Conservation (phyloP, 2,888 invertebrate species). For the Pherbina coryleti region DNA sequence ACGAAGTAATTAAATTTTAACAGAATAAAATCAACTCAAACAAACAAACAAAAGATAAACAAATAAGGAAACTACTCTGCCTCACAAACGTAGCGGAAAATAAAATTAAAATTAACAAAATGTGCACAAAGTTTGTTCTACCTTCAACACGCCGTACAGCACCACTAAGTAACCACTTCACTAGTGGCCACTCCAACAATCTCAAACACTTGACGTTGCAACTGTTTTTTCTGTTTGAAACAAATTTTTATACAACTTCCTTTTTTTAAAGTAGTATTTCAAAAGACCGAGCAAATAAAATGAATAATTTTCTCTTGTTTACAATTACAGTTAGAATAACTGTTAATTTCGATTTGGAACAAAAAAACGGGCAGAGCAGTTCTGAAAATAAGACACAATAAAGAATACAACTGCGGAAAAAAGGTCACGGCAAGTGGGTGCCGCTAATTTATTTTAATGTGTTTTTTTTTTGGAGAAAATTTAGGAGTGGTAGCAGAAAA, state of each 20-base stretch:
- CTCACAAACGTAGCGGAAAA: too few relatives aligned
- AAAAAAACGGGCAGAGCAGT: neutral
- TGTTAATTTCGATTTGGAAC: neutral
- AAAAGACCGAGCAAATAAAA: neutral
- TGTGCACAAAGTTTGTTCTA: too few relatives aligned
- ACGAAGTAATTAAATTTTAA: neutral
- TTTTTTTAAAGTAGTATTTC: too few relatives aligned
- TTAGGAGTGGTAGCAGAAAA: too few relatives aligned
- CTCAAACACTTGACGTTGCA: too few relatives aligned
- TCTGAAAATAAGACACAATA: neutral
- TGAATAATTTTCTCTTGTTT: neutral
- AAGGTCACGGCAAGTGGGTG: neutral
- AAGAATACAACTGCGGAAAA: neutral
- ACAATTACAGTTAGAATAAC: neutral
- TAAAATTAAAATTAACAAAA: too few relatives aligned
- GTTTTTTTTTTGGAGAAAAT: neutral
- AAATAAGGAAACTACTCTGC: too few relatives aligned
- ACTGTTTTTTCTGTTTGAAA: too few relatives aligned
- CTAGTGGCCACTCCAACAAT: too few relatives aligned
- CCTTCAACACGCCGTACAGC: too few relatives aligned
- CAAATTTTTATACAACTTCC: too few relatives aligned
- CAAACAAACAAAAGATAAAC: neutral
- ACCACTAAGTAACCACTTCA: too few relatives aligned
- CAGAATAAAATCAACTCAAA: neutral
- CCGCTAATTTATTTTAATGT: constrained; percentile 15